phyloP scores from a whole-genome alignment of 2,797 vertebrate genomes.

The Chiloscyllium punctatum region DNA sequence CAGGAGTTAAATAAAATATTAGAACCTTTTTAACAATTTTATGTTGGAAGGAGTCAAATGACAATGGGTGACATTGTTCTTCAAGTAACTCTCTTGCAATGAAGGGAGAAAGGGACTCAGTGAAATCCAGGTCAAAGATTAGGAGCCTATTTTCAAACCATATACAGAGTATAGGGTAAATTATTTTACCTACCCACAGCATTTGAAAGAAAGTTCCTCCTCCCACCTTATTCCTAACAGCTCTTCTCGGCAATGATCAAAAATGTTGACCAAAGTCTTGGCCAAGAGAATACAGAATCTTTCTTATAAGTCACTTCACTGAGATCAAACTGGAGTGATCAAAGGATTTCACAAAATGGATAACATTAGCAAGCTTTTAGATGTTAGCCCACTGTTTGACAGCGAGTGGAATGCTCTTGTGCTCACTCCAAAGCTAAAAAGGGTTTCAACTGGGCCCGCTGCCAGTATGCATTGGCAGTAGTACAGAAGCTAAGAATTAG shows the following conservation, averaged over 20 bases:
- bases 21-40: neutral
- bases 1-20: neutral
- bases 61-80: neutral
- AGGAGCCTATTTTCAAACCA: neutral
- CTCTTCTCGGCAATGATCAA: neutral
- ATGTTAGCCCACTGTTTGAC: neutral
- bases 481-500: neutral
- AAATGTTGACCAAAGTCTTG: neutral
- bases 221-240: neutral
- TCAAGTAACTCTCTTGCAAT: neutral
- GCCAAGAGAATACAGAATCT: neutral
- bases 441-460: neutral
- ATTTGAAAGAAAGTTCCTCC: too few species aligned
- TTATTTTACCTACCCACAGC: neutral
- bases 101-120: neutral
- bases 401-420: neutral
- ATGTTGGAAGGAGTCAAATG: neutral
- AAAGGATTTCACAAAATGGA: conserved; percentile 15
- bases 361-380: neutral
- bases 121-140: neutral
- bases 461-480: neutral
- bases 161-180: neutral
- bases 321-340: neutral
- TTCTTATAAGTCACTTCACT: neutral
- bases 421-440: neutral